Percentiles rank a stretch among this genome's conserved stretches.
phyloP scores from a whole-genome alignment of 2,888 invertebrate genomes.

The Tiphia femorata region DNA sequence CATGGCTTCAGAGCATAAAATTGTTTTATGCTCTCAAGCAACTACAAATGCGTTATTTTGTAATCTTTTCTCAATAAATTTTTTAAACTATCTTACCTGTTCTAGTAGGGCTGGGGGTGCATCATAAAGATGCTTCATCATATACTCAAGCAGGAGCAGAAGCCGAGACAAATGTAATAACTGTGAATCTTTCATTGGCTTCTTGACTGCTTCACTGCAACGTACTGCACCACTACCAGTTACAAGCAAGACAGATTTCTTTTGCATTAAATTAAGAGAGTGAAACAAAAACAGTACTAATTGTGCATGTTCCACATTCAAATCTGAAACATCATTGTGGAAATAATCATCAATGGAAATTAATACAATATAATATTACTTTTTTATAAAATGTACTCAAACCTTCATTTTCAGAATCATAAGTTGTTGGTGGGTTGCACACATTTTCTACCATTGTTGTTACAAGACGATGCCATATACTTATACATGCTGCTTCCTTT shows the following conservation, averaged over 20 bases:
- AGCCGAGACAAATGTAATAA: conserved; percentile 86
- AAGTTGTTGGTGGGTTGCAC: conserved; percentile 74
- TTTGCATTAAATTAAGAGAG: conserved; percentile 95
- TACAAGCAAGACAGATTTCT: conserved; percentile 90
- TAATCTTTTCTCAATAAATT: not conserved
- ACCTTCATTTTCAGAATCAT: conserved; percentile 83
- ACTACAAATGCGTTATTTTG: conserved; percentile 30
- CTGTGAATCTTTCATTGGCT: conserved; percentile 76
- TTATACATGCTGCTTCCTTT: conserved; percentile 89
- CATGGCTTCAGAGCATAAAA: too few relatives aligned
- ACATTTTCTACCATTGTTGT: conserved; percentile 91
- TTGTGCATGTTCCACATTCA: conserved; percentile 97
- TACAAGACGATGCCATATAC: conserved; percentile 92
- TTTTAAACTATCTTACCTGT: conserved; percentile 74
- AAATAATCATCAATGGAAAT: not conserved
- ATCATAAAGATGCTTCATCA: conserved; percentile 95
- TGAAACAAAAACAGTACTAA: conserved; percentile 94
- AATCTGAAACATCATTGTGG: conserved; percentile 74
- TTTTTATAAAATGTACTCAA: not conserved
- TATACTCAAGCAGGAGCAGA: conserved; percentile 90
- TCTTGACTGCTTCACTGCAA: conserved; percentile 76
- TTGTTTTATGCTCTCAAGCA: not conserved
- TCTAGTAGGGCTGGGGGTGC: conserved; percentile 88
- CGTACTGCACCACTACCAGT: conserved; percentile 82
- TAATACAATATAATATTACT: not conserved